Percentiles rank a stretch among this genome's conserved stretches.
These are phyloP conservation scores for Creontiades dilutus DNA, from an alignment of 2,888 invertebrate species.

Conservation along the genomic window DNA sequence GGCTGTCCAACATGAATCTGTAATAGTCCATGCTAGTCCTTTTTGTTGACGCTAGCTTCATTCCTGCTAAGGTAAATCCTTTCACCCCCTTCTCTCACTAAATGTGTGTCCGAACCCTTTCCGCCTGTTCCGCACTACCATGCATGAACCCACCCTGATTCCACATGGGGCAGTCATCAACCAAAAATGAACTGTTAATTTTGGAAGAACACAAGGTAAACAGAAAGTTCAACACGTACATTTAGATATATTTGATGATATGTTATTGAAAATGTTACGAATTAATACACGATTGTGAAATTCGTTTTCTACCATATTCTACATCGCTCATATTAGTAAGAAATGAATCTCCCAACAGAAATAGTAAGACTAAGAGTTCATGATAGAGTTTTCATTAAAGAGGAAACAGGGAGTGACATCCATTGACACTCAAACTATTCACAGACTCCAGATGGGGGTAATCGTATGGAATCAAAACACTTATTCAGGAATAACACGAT, in stretches of 20 bases:
- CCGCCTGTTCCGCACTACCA: constrained; percentile 29
- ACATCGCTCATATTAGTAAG: not conserved
- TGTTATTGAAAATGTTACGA: not conserved
- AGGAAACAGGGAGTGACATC: no score
- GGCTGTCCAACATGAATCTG: constrained; percentile 70
- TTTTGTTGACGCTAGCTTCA: constrained; percentile 76
- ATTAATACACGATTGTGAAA: no score
- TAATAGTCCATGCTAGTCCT: constrained; percentile 77
- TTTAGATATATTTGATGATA: not conserved
- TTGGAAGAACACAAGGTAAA: constrained; percentile 66
- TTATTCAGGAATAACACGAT: no score
- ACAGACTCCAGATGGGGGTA: no score
- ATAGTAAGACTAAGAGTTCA: not conserved
- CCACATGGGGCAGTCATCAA: constrained; percentile 62
- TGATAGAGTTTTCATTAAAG: no score
- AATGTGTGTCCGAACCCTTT: constrained; percentile 18
- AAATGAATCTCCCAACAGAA: not conserved
- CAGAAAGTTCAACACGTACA: not conserved
- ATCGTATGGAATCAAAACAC: no score
- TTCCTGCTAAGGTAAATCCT: constrained; percentile 75
- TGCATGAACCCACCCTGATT: constrained; percentile 62
- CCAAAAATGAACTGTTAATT: constrained; percentile 67
- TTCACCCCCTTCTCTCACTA: not conserved
- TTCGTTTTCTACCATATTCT: no score
- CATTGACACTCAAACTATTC: no score